Percentiles rank a stretch among this genome's conserved stretches.
phyloP scores from a whole-genome alignment of 2,113 vertebrate genomes.

The Quiscalus mexicanus region DNA sequence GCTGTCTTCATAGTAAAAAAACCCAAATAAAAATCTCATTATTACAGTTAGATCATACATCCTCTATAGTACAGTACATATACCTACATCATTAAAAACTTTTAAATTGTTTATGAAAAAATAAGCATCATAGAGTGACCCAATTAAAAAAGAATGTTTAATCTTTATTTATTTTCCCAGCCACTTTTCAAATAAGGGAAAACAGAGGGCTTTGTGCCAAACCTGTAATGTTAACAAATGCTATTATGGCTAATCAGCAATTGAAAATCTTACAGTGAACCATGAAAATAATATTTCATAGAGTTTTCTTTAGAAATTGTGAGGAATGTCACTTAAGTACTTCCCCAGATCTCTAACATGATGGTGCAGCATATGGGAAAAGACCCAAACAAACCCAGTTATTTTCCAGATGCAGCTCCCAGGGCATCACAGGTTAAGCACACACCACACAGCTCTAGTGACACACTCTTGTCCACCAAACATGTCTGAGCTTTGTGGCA shows the following conservation, averaged over 20 bases:
- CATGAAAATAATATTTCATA: neutral
- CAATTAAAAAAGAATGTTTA: neutral
- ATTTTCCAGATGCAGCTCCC: neutral
- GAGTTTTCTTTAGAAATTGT: neutral
- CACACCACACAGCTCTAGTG: neutral
- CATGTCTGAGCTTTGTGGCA: neutral
- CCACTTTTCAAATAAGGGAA: neutral
- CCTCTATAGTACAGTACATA: neutral
- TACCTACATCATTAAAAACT: neutral
- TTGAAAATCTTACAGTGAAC: neutral
- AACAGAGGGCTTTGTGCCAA: neutral
- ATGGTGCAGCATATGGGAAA: neutral
- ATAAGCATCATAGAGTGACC: neutral
- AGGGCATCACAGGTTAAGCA: neutral
- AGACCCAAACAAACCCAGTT: neutral
- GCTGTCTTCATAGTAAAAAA: slow-evolving; percentile 28
- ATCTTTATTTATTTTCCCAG: neutral
- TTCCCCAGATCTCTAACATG: neutral
- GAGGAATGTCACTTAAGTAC: neutral
- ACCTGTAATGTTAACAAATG: neutral
- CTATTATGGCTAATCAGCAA: neutral
- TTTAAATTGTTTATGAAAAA: neutral
- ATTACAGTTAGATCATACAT: neutral
- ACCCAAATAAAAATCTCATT: neutral
- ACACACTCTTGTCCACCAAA: neutral